Conservation (phyloP, 1,140 invertebrate genomes). For the Hestina assimilis region DNA sequence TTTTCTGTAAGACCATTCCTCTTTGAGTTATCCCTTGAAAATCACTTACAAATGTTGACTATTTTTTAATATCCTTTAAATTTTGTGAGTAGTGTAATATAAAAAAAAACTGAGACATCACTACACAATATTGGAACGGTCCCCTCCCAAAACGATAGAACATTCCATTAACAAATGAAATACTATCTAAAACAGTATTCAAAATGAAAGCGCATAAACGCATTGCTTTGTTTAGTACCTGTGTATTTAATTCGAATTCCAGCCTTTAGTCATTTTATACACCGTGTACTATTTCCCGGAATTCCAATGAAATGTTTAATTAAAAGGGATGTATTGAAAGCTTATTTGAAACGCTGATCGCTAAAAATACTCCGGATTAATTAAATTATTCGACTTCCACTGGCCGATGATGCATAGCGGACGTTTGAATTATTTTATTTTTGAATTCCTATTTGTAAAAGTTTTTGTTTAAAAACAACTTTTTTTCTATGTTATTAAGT, state of each 20-base stretch:
- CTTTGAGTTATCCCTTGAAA: no score
- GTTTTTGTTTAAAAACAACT: no score
- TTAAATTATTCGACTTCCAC: slow-evolving; percentile 16
- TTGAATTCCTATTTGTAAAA: no score
- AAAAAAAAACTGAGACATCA: no score
- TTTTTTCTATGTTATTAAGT: no score
- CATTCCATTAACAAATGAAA: slow-evolving; percentile 17
- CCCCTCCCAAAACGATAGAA: no score
- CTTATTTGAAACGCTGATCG: slow-evolving; percentile 19
- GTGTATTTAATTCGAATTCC: slow-evolving; percentile 25
- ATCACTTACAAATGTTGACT: no score
- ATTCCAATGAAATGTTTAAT: slow-evolving; percentile 24
- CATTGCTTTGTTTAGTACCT: slow-evolving; percentile 22
- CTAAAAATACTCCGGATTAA: slow-evolving; percentile 10
- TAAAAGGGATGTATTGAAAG: slow-evolving; percentile 21
- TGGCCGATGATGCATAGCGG: slow-evolving; percentile 4
- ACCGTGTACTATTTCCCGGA: slow-evolving; percentile 18
- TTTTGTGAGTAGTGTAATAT: no score
- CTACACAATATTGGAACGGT: no score
- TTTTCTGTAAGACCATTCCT: no score
- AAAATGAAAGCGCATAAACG: slow-evolving; percentile 19
- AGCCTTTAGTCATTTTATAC: slow-evolving; percentile 24
- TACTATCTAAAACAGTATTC: slow-evolving; percentile 18
- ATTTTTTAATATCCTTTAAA: no score
- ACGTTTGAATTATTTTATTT: no score